Percentiles rank a stretch among this genome's conserved stretches.
Evolutionary conservation across 2,888 invertebrate species (phyloP).

Genomic region (Lamellibrachia columna): DNA sequence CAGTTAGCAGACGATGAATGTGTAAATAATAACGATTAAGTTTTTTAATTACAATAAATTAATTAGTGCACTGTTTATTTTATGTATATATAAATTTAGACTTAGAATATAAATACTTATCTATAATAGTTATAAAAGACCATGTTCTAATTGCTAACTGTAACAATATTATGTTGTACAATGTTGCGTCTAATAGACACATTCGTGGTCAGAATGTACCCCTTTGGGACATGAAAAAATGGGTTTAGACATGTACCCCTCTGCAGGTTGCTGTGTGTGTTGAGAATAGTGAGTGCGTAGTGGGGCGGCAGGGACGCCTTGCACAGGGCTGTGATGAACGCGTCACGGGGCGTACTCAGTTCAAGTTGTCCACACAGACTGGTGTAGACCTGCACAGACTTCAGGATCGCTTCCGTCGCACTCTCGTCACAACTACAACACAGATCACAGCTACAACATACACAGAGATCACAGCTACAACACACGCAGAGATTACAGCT

Average conservation of each 20-base stretch:
- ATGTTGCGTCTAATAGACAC: too few relatives aligned
- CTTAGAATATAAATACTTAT: too few relatives aligned
- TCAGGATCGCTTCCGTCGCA: constrained; percentile 88
- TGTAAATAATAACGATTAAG: too few relatives aligned
- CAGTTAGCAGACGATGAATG: too few relatives aligned
- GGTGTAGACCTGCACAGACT: constrained; percentile 89
- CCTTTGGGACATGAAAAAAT: too few relatives aligned
- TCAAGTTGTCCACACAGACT: constrained; percentile 87
- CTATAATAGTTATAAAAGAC: too few relatives aligned
- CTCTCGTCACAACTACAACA: constrained; percentile 84
- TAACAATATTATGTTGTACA: too few relatives aligned
- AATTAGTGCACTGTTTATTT: too few relatives aligned
- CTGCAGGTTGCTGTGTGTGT: constrained; percentile 41
- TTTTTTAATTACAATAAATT: too few relatives aligned
- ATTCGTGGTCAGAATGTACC: too few relatives aligned
- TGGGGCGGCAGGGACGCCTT: constrained; percentile 95
- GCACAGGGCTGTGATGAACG: constrained; percentile 93
- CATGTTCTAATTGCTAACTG: too few relatives aligned
- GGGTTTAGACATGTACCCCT: neutral
- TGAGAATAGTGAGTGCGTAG: constrained; percentile 89
- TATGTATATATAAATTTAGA: too few relatives aligned
- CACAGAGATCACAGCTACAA: neutral
- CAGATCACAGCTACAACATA: neutral
- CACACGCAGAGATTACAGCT: neutral
- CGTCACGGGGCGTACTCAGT: constrained; percentile 83